Evolutionary conservation across 2,113 vertebrate genomes (phyloP).

Genomic region (Rafetus swinhoei): DNA sequence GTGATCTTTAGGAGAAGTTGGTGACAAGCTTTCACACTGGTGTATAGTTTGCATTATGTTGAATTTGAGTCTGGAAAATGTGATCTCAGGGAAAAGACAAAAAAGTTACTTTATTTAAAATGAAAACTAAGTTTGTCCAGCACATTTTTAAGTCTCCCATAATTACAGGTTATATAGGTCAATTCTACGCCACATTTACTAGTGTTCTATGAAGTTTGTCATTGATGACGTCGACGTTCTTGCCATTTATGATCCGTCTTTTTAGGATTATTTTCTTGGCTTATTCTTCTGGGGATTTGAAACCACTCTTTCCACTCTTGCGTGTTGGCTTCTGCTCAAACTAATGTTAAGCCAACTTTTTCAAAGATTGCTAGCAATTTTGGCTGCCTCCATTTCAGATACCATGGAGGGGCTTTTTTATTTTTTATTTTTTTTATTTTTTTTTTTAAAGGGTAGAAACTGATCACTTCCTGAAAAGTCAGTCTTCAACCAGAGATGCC

Average conservation of each 20-base stretch:
- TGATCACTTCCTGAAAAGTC: not conserved
- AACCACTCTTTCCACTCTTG: not conserved
- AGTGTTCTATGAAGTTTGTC: not conserved
- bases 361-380: not conserved
- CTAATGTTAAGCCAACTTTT: not conserved
- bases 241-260: not conserved
- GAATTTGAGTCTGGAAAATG: not conserved
- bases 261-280: not conserved
- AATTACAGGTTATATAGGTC: not conserved
- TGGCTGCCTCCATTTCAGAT: not conserved
- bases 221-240: not conserved
- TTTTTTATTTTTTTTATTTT: too few relatives aligned
- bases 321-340: not conserved
- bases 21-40: not conserved
- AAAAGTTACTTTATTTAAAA: not conserved
- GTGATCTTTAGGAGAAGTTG: not conserved
- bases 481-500: too few relatives aligned
- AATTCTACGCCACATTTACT: not conserved
- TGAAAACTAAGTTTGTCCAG: not conserved
- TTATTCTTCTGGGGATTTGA: not conserved
- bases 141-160: not conserved
- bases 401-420: not conserved
- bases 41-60: not conserved
- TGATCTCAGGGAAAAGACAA: not conserved
- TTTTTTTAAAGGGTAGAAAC: not conserved